Evolutionary conservation across 2,113 vertebrate genomes (phyloP).

Genomic region (Leptocoma aspasia): DNA sequence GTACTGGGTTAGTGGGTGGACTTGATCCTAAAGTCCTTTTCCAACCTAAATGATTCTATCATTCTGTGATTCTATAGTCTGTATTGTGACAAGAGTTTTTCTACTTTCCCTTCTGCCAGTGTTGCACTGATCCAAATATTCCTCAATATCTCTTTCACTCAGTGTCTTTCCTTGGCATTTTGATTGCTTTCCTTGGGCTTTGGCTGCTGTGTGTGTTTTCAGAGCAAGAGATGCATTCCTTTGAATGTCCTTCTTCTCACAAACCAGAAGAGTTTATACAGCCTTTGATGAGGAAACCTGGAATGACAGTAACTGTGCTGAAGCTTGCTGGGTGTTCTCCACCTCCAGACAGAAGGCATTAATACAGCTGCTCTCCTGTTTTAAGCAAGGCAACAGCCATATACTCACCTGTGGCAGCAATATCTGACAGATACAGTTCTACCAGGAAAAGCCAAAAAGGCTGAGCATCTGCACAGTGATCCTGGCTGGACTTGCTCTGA

Average conservation of each 20-base stretch:
- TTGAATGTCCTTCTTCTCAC: background rate
- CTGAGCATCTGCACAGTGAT: accelerated
- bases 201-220: background rate
- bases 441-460: background rate
- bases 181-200: background rate
- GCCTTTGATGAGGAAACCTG: background rate
- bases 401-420: background rate
- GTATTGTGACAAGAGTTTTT: background rate
- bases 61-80: background rate
- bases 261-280: background rate
- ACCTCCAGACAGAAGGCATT: background rate
- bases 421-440: background rate
- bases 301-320: background rate
- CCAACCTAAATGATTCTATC: background rate
- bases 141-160: background rate
- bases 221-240: background rate
- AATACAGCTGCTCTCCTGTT: background rate
- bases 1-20: background rate
- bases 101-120: background rate
- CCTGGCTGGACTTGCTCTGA: background rate
- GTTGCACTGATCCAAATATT: background rate
- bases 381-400: background rate
- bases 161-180: background rate
- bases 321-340: background rate
- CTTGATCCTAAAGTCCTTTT: background rate